Base-by-base conservation (phyloP, 1,140 invertebrate genomes). In the Meloidogyne hapla region DNA sequence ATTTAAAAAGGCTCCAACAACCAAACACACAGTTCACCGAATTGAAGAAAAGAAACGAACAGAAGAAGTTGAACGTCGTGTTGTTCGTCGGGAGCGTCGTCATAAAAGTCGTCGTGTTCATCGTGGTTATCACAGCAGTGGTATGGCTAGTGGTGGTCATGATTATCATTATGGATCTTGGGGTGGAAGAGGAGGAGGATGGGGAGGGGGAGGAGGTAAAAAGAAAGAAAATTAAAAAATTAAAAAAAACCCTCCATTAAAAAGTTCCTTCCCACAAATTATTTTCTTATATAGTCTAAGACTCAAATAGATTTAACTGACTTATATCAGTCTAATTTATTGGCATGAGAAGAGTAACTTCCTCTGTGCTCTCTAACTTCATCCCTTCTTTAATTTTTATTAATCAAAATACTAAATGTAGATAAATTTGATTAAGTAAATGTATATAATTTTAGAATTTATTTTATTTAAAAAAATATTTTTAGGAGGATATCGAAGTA, bases 21-120 rank as follows among this genome's bases (percentile, higher is more conserved):
- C 84, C 13, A 85, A 83, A 10, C 83, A 85, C 71, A 85, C 84
- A n/a, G 85, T 85, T 40, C 81, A 86, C 74, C 75, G 80, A 18
- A 74, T 86, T 61, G 84, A 85, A 69, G 84, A 85, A 62, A 79
- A 81, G 66, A 83, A 85, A 25, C 77, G 84, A 48, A 85, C 84
- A 18, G 84, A 85, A 70, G 84, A 86, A 78, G 79, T 85, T 26
- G 84, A 85, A 64, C 79, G 84, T 18, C 74, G 83, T 45, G 78
- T 84, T 38, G 15, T 80, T 15, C 77, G 80, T 38, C 71, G 78
- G 42, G 81, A 81, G 33, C 79, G 79, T 61, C 77, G 79, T 33
- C 83, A 85, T 68, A 84, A 83, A 73, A 80, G 76, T 68, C 74
- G 69, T 63, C 79, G 83, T 65, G 83, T 81, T 65, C 84, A 79